Conservation (phyloP, 92 coral and sea anemone genomes). For the Nematostella vectensis region DNA sequence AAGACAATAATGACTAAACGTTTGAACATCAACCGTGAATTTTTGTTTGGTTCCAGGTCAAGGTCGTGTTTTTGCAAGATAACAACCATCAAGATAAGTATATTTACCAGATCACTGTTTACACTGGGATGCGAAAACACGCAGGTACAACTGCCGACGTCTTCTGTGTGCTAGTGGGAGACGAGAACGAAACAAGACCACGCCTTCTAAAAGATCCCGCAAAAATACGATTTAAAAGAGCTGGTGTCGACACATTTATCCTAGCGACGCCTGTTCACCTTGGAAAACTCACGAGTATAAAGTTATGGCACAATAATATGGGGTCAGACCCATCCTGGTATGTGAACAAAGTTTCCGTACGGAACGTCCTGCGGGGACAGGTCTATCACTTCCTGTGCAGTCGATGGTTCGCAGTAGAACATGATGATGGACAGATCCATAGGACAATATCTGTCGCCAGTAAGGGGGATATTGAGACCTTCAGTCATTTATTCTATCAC, state of each 20-base stretch:
- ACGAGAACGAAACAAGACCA: constrained; percentile 47
- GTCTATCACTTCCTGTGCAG: constrained; percentile 70
- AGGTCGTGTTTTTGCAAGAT: constrained; percentile 46
- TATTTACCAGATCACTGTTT: constrained; percentile 67
- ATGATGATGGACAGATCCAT: constrained; percentile 72
- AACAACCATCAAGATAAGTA: constrained; percentile 43
- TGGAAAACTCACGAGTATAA: constrained; percentile 55
- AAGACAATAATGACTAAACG: too few relatives aligned
- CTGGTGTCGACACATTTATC: constrained; percentile 69
- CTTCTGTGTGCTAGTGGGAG: constrained; percentile 57
- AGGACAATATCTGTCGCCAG: constrained; percentile 57
- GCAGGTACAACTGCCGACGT: constrained; percentile 78
- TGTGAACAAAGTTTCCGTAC: constrained; percentile 62
- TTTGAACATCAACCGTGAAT: background rate
- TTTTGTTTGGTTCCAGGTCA: constrained; percentile 26
- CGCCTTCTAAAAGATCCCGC: constrained; percentile 54
- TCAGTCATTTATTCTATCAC: constrained; percentile 50
- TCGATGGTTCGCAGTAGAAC: constrained; percentile 94
- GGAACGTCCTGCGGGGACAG: constrained; percentile 55
- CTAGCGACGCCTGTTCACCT: constrained; percentile 53
- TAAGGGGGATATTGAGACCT: constrained; percentile 47
- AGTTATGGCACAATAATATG: constrained; percentile 84
- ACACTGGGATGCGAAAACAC: constrained; percentile 55
- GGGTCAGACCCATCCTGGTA: constrained; percentile 87
- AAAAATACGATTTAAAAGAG: constrained; percentile 49